A percentile compares a stretch with the other conserved stretches of the same genome.
Evolutionary conservation across 2,113 vertebrate genomes (phyloP).

Genomic region (Gobiocypris rarus): DNA sequence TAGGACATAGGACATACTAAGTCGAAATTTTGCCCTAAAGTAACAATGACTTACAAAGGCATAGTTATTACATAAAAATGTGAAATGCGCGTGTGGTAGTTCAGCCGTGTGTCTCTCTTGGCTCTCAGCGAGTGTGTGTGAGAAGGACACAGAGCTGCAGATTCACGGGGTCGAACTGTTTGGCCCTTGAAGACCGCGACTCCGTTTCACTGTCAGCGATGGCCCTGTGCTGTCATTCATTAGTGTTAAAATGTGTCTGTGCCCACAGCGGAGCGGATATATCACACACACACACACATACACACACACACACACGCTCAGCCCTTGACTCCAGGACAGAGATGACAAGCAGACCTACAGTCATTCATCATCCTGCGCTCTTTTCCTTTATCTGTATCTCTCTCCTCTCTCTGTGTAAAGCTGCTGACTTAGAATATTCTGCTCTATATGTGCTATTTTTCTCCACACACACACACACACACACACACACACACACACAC

Average conservation of each 20-base stretch:
- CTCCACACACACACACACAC: neutral
- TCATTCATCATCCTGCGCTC: conserved; percentile 27
- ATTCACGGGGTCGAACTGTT: neutral
- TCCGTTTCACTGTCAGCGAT: conserved; percentile 14
- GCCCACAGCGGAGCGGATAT: neutral
- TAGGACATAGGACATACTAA: no score
- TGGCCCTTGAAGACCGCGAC: neutral
- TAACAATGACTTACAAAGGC: no score
- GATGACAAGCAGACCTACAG: conserved; percentile 23
- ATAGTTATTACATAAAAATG: no score
- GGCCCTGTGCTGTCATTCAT: conserved; percentile 28
- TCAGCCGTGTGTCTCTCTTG: no score
- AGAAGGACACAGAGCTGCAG: neutral
- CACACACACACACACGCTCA: conserved; percentile 3
- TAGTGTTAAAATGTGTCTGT: conserved; percentile 9
- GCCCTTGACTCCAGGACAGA: conserved; percentile 22
- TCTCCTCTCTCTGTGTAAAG: neutral
- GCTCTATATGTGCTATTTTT: neutral
- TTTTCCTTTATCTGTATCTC: conserved; percentile 13
- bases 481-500: neutral
- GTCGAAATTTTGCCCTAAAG: no score
- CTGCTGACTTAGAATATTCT: conserved; percentile 36
- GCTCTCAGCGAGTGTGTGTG: neutral
- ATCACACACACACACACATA: conserved; percentile 11
- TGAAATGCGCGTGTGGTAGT: no score